Percentiles rank a stretch among this genome's conserved stretches.
Evolutionary conservation across 2,113 vertebrate genomes (phyloP).

Genomic region (Phalacrocorax brasilianus): DNA sequence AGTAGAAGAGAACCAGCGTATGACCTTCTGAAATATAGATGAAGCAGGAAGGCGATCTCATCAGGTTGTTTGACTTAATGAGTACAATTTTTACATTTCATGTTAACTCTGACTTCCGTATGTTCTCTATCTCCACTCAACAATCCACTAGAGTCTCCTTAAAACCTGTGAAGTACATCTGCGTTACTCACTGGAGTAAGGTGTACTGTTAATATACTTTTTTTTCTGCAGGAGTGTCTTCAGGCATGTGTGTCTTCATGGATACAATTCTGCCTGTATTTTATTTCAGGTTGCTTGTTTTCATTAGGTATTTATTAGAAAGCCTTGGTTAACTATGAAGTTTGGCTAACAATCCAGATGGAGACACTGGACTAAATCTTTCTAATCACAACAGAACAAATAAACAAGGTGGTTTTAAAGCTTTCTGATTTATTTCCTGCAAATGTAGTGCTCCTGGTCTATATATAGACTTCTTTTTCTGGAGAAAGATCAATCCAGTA

Average conservation of each 20-base stretch:
- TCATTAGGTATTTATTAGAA: background rate
- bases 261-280: background rate
- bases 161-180: background rate
- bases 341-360: background rate
- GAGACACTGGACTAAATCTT: background rate
- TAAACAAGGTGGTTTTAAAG: accelerated
- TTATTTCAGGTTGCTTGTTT: background rate
- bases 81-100: background rate
- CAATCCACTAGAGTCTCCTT: background rate
- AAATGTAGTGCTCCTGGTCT: background rate
- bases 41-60: background rate
- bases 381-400: background rate
- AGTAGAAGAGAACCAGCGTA: background rate
- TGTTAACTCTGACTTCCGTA: background rate
- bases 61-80: background rate
- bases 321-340: background rate
- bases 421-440: background rate
- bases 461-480: background rate
- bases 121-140: background rate
- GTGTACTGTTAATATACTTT: background rate
- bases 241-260: background rate
- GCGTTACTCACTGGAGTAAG: background rate
- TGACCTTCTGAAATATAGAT: background rate
- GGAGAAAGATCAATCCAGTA: background rate
- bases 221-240: background rate